Conservation (phyloP, 2,888 invertebrate genomes). For the Junonia oenone region DNA sequence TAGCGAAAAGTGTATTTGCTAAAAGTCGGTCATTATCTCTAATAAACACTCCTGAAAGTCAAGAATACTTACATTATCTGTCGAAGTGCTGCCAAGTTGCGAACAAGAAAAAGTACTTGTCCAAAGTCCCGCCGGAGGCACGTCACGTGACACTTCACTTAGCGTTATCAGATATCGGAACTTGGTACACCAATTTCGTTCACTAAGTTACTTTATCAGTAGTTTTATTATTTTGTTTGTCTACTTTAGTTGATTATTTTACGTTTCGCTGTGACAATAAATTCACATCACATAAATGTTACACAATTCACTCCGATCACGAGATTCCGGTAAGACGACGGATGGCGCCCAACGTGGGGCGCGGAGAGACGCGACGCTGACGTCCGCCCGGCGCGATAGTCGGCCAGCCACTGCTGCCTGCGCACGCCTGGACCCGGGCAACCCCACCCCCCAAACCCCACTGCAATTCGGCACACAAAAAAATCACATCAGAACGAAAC, state of each 20-base stretch:
- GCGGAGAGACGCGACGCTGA: constrained; percentile 32
- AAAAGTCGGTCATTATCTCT: constrained; percentile 1
- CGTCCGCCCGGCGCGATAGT: constrained; percentile 44
- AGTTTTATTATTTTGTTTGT: constrained; percentile 12
- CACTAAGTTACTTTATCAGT: constrained; percentile 16
- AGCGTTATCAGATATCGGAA: constrained; percentile 33
- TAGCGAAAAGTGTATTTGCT: too few species aligned
- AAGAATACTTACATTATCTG: constrained; percentile 38
- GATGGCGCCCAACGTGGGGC: constrained; percentile 61
- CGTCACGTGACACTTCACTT: constrained; percentile 48
- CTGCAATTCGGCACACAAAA: constrained; percentile 66
- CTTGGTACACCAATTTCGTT: constrained; percentile 25
- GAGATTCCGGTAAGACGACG: constrained; percentile 33
- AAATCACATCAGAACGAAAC: constrained; percentile 59
- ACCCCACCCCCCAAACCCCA: constrained; percentile 44
- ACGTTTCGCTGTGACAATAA: constrained; percentile 3
- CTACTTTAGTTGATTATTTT: not conserved
- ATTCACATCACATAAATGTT: constrained; percentile 35
- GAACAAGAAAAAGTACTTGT: constrained; percentile 27
- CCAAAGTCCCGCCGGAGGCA: constrained; percentile 30
- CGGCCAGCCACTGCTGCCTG: constrained; percentile 64
- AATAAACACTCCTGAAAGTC: constrained; percentile 16
- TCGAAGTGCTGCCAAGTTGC: constrained; percentile 22
- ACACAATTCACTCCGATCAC: constrained; percentile 30
- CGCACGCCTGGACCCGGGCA: constrained; percentile 71